phyloP scores from a whole-genome alignment of 1,140 invertebrate genomes.

The Zaprionus capensis region DNA sequence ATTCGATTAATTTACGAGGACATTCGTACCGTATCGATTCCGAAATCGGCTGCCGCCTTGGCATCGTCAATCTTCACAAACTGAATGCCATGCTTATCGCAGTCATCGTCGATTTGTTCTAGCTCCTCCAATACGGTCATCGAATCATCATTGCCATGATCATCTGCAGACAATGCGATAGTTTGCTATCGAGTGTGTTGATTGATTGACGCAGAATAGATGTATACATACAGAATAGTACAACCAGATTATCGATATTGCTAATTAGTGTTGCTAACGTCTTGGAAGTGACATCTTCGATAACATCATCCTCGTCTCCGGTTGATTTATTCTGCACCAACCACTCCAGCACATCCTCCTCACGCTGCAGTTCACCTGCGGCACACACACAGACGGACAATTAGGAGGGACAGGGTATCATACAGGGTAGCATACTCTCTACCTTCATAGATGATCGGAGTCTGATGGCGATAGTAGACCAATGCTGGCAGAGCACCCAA shows the following conservation, averaged over 20 bases:
- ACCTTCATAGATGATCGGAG: slow-evolving; percentile 97
- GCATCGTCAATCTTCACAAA: slow-evolving; percentile 97
- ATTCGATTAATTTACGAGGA: not conserved
- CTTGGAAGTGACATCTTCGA: slow-evolving; percentile 96
- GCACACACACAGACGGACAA: slow-evolving; percentile 68
- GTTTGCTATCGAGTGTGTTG: slow-evolving; percentile 18
- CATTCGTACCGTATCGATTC: slow-evolving; percentile 90
- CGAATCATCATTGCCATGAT: slow-evolving; percentile 93
- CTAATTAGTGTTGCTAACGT: slow-evolving; percentile 94
- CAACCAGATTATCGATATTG: slow-evolving; percentile 95
- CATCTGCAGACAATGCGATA: slow-evolving; percentile 86
- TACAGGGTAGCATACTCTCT: slow-evolving; percentile 41
- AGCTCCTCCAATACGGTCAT: slow-evolving; percentile 93
- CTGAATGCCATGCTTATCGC: slow-evolving; percentile 95
- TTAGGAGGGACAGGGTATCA: slow-evolving; percentile 11
- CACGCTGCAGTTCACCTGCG: slow-evolving; percentile 93
- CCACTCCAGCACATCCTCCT: slow-evolving; percentile 97
- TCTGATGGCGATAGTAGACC: slow-evolving; percentile 97
- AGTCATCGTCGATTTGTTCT: slow-evolving; percentile 97
- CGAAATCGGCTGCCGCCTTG: slow-evolving; percentile 92
- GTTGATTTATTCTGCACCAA: slow-evolving; percentile 95
- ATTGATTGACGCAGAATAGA: not conserved
- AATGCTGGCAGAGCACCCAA: slow-evolving; percentile 93
- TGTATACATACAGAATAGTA: slow-evolving; percentile 94
- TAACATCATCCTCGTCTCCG: slow-evolving; percentile 96